A percentile compares a stretch with the other conserved stretches of the same genome.
Conservation (phyloP, 64 coral and sea anemone species). For the Stylophora pistillata region DNA sequence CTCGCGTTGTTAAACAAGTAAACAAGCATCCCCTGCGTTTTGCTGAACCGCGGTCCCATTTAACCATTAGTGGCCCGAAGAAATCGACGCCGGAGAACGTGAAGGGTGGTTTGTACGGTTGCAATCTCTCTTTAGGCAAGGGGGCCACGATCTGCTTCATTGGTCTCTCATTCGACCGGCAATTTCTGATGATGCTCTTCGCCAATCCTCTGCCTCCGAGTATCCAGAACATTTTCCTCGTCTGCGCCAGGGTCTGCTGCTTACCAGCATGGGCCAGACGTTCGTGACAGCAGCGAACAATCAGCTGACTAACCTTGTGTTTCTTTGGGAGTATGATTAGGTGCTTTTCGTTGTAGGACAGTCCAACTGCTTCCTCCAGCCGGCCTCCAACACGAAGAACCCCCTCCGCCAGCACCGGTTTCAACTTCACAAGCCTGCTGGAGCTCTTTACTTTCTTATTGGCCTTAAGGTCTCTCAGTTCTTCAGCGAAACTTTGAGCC, state of each 20-base stretch:
- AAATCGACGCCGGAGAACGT: constrained; percentile 43
- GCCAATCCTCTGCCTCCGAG: constrained; percentile 16
- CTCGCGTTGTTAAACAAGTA: too few relatives aligned
- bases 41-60: too few relatives aligned
- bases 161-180: constrained; percentile 1
- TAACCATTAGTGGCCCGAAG: constrained; percentile 34
- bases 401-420: constrained; percentile 39
- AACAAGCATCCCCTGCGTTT: too few relatives aligned
- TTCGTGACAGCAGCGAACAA: too few relatives aligned
- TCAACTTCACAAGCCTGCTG: constrained; percentile 50
- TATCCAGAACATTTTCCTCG: constrained; percentile 41
- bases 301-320: constrained; percentile 62
- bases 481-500: constrained; percentile 59
- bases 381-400: constrained; percentile 63
- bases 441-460: constrained; percentile 52
- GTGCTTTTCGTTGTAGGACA: constrained; percentile 78
- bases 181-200: not conserved
- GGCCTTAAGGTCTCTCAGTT: constrained; percentile 47
- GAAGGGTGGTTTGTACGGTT: constrained; percentile 32
- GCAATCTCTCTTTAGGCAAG: constrained; percentile 32
- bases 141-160: constrained; percentile 37
- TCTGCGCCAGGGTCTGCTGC: not conserved
- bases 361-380: constrained; percentile 57
- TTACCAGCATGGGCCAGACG: too few relatives aligned
- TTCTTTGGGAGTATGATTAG: constrained; percentile 42